Evolutionary conservation across 2,797 vertebrate species (phyloP).

Genomic region (Coluber constrictor): DNA sequence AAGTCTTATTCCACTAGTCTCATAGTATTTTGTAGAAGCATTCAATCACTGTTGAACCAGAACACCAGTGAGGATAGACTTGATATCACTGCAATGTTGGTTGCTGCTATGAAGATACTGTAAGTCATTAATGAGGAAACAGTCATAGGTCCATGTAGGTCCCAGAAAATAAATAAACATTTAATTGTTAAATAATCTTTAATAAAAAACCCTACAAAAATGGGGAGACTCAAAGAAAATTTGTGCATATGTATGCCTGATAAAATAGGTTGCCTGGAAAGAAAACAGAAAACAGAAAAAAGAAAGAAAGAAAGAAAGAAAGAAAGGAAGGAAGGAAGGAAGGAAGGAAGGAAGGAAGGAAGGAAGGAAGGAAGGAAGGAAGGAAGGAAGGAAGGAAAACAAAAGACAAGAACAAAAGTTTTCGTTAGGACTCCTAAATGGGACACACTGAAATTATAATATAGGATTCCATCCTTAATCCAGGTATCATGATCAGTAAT

Average conservation of each 20-base stretch:
- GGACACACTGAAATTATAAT: neutral
- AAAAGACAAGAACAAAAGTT: neutral
- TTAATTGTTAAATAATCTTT: neutral
- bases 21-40: neutral
- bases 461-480: neutral
- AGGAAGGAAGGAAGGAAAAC: neutral
- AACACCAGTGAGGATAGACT: neutral
- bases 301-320: neutral
- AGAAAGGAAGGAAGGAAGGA: rapidly evolving
- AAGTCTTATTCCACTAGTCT: neutral
- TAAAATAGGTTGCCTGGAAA: neutral
- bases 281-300: neutral
- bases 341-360: neutral
- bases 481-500: neutral
- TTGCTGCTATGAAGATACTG: neutral
- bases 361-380: neutral
- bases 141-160: neutral
- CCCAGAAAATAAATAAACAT: neutral
- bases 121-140: neutral
- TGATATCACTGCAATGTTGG: neutral
- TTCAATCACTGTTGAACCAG: neutral
- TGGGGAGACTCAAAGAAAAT: neutral
- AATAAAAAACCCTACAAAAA: neutral
- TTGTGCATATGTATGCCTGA: neutral
- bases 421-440: neutral